phyloP scores from a whole-genome alignment of 1,140 invertebrate genomes.

The Papilio polyxenes region DNA sequence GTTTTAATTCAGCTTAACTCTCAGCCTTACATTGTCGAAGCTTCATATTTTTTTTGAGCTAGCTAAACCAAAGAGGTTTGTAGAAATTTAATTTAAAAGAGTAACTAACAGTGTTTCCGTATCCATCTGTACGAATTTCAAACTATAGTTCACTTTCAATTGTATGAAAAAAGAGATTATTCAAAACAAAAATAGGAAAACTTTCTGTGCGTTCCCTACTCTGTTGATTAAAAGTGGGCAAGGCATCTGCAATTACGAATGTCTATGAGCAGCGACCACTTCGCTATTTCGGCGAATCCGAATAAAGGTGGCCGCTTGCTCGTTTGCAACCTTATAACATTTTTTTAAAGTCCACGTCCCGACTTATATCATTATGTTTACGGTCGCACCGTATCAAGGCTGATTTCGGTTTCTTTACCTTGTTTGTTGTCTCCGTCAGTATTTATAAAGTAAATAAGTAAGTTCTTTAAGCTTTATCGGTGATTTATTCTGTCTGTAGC shows the following conservation, averaged over 20 bases:
- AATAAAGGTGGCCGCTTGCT: too few species aligned
- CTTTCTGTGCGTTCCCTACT: too few species aligned
- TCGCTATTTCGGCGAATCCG: too few species aligned
- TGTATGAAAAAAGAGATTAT: background rate
- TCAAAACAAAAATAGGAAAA: background rate
- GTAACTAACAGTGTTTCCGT: too few species aligned
- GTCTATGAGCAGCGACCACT: too few species aligned
- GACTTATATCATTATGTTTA: too few species aligned
- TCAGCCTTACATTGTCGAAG: background rate
- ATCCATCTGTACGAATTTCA: background rate
- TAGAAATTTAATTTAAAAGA: background rate
- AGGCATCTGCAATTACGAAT: too few species aligned
- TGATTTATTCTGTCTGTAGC: background rate
- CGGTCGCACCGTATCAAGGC: background rate
- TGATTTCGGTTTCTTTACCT: background rate
- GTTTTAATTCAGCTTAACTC: constrained; percentile 10
- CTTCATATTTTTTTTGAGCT: background rate
- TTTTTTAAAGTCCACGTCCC: too few species aligned
- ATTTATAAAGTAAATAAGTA: constrained; percentile 1
- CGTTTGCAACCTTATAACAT: too few species aligned
- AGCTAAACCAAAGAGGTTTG: background rate
- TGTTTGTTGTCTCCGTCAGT: background rate
- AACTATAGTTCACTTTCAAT: background rate
- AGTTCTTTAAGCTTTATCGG: constrained; percentile 6
- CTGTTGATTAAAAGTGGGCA: too few species aligned